Evolutionary conservation across 2,113 vertebrate genomes (phyloP).

Genomic region (Grammomys dolichurus): DNA sequence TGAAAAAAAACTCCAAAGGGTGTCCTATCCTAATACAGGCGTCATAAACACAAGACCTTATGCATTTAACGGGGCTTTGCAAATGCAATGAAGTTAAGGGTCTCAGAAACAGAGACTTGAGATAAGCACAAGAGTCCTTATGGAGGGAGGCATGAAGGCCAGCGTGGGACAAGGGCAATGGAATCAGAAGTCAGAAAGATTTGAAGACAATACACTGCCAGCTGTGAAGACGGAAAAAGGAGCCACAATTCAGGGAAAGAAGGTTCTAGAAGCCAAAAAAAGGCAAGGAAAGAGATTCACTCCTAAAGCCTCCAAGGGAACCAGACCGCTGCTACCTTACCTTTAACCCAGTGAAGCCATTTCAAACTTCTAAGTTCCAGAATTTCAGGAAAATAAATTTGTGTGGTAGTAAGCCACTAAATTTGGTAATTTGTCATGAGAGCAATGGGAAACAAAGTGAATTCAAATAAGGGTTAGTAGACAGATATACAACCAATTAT

Average conservation of each 20-base stretch:
- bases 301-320: background rate
- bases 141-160: background rate
- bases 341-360: constrained; percentile 13
- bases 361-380: constrained; percentile 25
- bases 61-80: constrained; percentile 12
- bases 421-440: background rate
- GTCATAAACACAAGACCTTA: background rate
- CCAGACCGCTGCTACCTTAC: background rate
- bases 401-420: background rate
- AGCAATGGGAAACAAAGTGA: constrained; percentile 1
- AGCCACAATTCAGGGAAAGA: background rate
- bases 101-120: background rate
- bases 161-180: background rate
- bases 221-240: constrained; percentile 43
- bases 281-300: background rate
- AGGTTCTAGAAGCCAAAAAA: background rate
- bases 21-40: constrained; percentile 4
- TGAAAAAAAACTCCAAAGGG: background rate
- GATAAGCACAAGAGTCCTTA: background rate
- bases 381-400: constrained; percentile 32
- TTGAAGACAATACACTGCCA: background rate
- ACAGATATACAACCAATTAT: background rate
- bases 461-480: constrained; percentile 29
- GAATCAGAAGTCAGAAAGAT: constrained; percentile 54
- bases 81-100: constrained; percentile 8